Conservation (phyloP, 2,113 vertebrate genomes). For the Coracopsis vasa region DNA sequence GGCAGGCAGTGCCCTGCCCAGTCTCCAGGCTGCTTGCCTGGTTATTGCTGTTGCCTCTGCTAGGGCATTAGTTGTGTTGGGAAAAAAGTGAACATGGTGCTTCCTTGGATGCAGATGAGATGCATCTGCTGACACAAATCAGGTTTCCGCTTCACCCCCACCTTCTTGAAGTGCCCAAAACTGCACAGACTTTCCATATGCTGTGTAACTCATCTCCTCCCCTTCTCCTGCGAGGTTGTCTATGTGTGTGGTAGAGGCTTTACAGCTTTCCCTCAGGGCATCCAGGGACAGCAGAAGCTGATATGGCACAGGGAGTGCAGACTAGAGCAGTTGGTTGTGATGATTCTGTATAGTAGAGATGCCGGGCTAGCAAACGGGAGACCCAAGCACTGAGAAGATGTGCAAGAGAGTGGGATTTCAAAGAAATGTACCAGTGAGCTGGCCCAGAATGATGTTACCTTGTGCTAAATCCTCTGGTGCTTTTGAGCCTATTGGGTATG, state of each 20-base stretch:
- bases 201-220: background rate
- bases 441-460: background rate
- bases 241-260: background rate
- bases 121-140: background rate
- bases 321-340: background rate
- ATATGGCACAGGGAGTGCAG: background rate
- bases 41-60: background rate
- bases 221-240: background rate
- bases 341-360: background rate
- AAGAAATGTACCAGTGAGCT: background rate
- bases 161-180: background rate
- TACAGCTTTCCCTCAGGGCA: background rate
- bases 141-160: background rate
- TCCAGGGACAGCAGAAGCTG: background rate
- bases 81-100: background rate
- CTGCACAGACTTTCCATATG: background rate
- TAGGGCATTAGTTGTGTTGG: background rate
- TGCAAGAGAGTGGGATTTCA: background rate
- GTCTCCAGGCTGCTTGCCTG: background rate
- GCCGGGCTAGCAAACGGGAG: background rate
- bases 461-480: background rate
- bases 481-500: background rate
- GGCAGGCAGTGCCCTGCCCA: background rate
- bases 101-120: background rate
- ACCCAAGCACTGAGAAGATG: background rate